Base-by-base conservation (phyloP, 1,140 invertebrate genomes). In the Archegozetes longisetosus region DNA sequence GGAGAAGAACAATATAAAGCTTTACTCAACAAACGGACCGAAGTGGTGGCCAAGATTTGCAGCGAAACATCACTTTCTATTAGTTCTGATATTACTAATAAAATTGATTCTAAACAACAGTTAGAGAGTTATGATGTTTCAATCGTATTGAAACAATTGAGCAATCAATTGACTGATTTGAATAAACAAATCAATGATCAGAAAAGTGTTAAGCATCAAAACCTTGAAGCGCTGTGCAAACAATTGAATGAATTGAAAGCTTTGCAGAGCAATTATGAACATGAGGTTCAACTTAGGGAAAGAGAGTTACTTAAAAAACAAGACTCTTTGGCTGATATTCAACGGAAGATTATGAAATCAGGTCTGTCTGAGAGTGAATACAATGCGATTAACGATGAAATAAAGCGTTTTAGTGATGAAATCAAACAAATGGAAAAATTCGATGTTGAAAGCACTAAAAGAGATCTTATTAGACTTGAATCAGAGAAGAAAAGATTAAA, bases 401-500 rank as follows among this genome's bases (percentile, higher is more conserved):
- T 32, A 47, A 1, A 13, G 13, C 9, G 26, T 23, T 27, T 26
- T 13, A 28, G 22, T 13, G 22, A 24, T 9, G 20, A 20, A 17
- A 26, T 24, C 13, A 23, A 20, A 13, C 52, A 53, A 53, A 20
- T 53, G 17, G 13, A 20, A 27, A 24, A 12, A 23, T 20, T 25
- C 3, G 52, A 53, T 20, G 26, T 14, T 6, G 32, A 40, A 6
- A 40, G 32, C 17, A 40, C 6, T 9, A 40, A 40, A 40, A 40
- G 6, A 14, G 20, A 24, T 23, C 12, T 13, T 24, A 27, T 23
- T 12, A 23, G 13, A 24, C 13, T 23, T 13, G 26, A 53, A 24
- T 13, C 12, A 12, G 9, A 46, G 2, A 22, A 40, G 64, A 48
- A 48, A 56, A 50, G 26, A 27, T 62, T 13, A 40, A 62, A 40